Evolutionary conservation across 2,113 vertebrate species (phyloP).

Genomic region (Neotragus pygmaeus): DNA sequence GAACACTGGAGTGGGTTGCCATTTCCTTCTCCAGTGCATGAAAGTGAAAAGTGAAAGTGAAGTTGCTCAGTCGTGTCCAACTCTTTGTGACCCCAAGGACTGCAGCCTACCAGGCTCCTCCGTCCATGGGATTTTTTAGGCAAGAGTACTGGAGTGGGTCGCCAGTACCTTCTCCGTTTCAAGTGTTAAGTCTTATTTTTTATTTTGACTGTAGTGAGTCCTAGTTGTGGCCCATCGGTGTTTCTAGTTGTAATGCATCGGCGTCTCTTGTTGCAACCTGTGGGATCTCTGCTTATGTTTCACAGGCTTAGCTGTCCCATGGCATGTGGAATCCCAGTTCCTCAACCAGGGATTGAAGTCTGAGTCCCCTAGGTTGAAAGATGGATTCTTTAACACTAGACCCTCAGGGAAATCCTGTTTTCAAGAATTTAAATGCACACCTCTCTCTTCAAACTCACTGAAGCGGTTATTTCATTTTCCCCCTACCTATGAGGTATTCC

Average conservation of each 20-base stretch:
- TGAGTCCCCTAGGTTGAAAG: not conserved
- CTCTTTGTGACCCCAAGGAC: no score
- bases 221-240: not conserved
- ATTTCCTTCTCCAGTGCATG: no score
- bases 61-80: accelerated
- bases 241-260: not conserved
- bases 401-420: not conserved
- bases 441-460: not conserved
- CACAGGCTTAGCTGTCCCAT: not conserved
- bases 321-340: not conserved
- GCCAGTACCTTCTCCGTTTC: not conserved
- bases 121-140: not conserved
- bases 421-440: not conserved
- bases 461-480: not conserved
- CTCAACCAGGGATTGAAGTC: not conserved
- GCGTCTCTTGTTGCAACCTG: not conserved
- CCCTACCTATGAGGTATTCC: not conserved
- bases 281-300: not conserved
- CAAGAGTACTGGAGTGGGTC: not conserved
- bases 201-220: not conserved
- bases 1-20: no score
- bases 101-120: not conserved
- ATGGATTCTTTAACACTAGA: not conserved
- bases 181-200: not conserved
- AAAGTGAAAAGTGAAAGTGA: no score